A percentile compares a stretch with the other conserved stretches of the same genome.
Evolutionary conservation across 2,113 vertebrate species (phyloP).

Genomic region (Microcebus griseorufus): DNA sequence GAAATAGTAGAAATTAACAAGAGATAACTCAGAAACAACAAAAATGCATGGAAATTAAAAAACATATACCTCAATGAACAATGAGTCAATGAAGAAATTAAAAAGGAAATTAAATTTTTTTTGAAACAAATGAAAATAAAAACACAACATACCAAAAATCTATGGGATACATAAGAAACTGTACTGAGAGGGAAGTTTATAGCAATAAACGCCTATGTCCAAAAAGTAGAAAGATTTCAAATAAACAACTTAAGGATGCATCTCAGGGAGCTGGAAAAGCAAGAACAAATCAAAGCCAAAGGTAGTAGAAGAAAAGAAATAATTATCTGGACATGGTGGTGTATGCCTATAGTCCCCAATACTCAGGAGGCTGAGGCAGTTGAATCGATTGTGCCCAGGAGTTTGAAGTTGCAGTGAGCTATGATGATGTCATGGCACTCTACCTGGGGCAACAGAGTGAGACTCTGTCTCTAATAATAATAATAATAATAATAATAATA

Average conservation of each 20-base stretch:
- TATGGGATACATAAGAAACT: neutral
- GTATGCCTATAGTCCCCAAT: too few species aligned
- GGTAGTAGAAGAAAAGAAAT: neutral
- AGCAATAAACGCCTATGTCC: neutral
- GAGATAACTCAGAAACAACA: neutral
- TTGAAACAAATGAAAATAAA: neutral
- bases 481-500: too few species aligned
- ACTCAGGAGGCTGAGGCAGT: too few species aligned
- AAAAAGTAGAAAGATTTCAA: neutral
- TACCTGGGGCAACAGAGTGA: too few species aligned
- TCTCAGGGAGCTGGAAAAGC: neutral
- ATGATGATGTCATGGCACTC: too few species aligned
- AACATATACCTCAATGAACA: neutral
- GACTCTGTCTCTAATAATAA: too few species aligned
- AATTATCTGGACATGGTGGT: neutral
- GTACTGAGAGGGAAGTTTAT: neutral
- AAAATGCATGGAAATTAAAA: neutral
- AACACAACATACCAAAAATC: neutral
- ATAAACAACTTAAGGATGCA: neutral
- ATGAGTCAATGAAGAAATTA: neutral
- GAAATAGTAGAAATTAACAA: neutral
- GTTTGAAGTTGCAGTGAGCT: too few species aligned
- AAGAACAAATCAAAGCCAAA: neutral
- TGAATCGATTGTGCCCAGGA: too few species aligned
- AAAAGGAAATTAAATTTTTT: neutral